Evolutionary conservation across 2,797 vertebrate genomes (phyloP).

Genomic region (Microctenopoma stevenorrisi): DNA sequence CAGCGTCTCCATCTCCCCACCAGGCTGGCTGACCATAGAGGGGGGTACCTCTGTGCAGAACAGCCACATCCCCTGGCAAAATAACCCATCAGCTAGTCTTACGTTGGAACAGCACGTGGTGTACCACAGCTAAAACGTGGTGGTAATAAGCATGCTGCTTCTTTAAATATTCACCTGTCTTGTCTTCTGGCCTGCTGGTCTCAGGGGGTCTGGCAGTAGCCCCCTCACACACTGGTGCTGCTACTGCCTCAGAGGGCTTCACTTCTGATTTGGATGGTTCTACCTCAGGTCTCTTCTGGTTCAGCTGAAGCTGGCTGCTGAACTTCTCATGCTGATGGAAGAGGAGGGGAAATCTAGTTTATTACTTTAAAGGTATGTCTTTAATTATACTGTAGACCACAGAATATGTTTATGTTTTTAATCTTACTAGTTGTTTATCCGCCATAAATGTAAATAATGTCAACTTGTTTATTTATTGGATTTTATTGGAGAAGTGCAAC

Average conservation of each 20-base stretch:
- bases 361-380: too few species aligned
- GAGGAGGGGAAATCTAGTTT: conserved; percentile 12
- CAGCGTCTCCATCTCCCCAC: conserved; percentile 94
- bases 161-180: conserved; percentile 80
- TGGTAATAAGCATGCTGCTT: too few species aligned
- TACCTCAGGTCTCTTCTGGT: conserved; percentile 85
- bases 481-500: too few species aligned
- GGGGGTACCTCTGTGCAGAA: conserved; percentile 90
- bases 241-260: conserved; percentile 55
- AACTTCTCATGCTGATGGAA: conserved; percentile 92
- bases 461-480: too few species aligned
- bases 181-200: conserved; percentile 86
- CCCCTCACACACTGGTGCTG: conserved; percentile 48
- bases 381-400: too few species aligned
- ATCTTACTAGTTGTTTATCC: too few species aligned
- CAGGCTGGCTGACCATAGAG: conserved; percentile 96
- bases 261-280: conserved; percentile 61
- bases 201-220: conserved; percentile 78
- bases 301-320: conserved; percentile 94
- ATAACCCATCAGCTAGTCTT: neutral
- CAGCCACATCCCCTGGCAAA: conserved; percentile 82
- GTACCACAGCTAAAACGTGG: neutral
- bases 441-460: too few species aligned
- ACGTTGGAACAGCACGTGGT: neutral
- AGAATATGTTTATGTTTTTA: too few species aligned